Evolutionary conservation across 2,797 vertebrate genomes (phyloP).

Genomic region (Mus spretus): DNA sequence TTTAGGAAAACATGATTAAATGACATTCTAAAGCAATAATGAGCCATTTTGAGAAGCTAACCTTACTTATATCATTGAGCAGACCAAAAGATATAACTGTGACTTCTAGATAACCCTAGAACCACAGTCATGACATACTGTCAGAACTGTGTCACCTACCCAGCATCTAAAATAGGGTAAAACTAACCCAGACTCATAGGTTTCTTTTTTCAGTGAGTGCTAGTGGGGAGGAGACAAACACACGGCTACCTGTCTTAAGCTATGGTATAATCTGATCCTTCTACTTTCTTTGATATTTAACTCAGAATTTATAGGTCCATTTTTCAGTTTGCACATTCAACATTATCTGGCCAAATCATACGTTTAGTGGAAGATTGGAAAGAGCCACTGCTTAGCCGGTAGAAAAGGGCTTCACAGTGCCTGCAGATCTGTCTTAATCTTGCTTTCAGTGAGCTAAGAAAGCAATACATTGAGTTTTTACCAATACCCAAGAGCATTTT

Average conservation of each 20-base stretch:
- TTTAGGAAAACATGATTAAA: constrained; percentile 72
- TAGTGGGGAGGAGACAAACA: constrained; percentile 38
- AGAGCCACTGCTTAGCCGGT: neutral
- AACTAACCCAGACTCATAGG: constrained; percentile 16
- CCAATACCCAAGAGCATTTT: neutral
- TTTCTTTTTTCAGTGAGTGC: constrained; percentile 33
- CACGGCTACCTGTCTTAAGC: constrained; percentile 32
- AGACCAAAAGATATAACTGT: constrained; percentile 58
- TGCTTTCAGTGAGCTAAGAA: constrained; percentile 52
- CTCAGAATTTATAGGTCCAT: constrained; percentile 42
- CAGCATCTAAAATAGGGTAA: constrained; percentile 37
- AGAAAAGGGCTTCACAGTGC: neutral
- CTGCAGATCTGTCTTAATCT: constrained; percentile 36
- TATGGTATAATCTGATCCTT: neutral
- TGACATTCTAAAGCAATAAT: constrained; percentile 58
- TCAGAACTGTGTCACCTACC: constrained; percentile 40
- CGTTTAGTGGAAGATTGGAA: neutral
- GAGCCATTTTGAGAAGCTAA: constrained; percentile 38
- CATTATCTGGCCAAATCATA: constrained; percentile 51
- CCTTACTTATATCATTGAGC: constrained; percentile 40
- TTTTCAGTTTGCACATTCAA: constrained; percentile 66
- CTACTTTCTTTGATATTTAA: constrained; percentile 22
- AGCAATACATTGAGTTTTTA: neutral
- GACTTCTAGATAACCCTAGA: constrained; percentile 54
- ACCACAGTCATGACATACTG: neutral